Conservation (phyloP, 1,140 invertebrate genomes). For the Ceratosolen fusciceps region DNA sequence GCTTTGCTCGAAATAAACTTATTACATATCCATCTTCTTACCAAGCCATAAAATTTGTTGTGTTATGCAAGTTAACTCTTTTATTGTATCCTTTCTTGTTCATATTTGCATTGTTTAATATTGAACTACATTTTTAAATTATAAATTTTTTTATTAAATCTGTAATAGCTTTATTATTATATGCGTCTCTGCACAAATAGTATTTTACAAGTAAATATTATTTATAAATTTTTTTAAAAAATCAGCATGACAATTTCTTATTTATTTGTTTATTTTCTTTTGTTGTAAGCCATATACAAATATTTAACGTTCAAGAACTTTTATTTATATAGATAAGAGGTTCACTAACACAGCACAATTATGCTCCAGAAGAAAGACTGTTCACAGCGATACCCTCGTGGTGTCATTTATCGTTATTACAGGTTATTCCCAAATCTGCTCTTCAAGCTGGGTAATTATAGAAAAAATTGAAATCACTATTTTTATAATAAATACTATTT, state of each 20-base stretch:
- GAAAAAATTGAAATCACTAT: constrained; percentile 13
- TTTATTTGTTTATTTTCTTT: constrained; percentile 13
- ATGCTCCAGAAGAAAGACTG: constrained; percentile 68
- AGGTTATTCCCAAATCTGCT: constrained; percentile 68
- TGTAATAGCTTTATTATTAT: neutral
- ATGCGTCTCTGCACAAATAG: neutral
- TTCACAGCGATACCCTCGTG: constrained; percentile 67
- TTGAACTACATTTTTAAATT: neutral
- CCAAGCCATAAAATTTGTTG: too few relatives aligned
- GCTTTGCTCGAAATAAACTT: too few relatives aligned
- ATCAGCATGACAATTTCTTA: constrained; percentile 10
- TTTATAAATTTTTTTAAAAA: constrained; percentile 22
- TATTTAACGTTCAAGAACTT: neutral
- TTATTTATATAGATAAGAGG: constrained; percentile 63
- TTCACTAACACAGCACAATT: constrained; percentile 64
- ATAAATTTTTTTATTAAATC: neutral
- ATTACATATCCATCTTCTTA: too few relatives aligned
- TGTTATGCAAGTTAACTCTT: neutral
- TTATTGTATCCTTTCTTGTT: neutral
- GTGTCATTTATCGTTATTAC: constrained; percentile 64
- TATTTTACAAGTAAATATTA: neutral
- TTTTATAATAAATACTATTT: constrained; percentile 10
- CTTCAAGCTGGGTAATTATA: constrained; percentile 67
- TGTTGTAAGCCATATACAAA: neutral
- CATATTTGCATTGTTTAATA: neutral